phyloP scores from a whole-genome alignment of 2,797 vertebrate species.

The Dendrocincla fuliginosa region DNA sequence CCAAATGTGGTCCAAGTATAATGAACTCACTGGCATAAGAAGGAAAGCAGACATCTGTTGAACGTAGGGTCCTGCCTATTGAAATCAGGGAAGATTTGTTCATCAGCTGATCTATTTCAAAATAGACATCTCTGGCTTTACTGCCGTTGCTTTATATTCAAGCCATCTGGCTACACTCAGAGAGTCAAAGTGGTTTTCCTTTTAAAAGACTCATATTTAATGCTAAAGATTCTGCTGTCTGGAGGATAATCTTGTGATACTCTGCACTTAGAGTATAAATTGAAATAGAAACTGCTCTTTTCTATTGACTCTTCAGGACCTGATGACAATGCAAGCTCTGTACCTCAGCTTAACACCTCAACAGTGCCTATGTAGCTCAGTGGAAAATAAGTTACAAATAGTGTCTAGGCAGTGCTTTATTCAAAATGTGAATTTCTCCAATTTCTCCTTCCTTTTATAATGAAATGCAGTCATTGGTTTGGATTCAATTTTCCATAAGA shows the following conservation, averaged over 20 bases:
- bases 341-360: neutral
- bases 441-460: neutral
- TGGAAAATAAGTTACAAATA: neutral
- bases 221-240: neutral
- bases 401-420: neutral
- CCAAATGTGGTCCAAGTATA: neutral
- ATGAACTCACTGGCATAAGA: neutral
- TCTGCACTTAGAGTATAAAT: neutral
- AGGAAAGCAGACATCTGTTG: neutral
- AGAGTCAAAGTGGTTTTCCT: neutral
- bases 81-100: neutral
- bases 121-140: neutral
- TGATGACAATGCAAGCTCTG: neutral
- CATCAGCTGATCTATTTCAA: neutral
- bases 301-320: neutral
- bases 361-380: neutral
- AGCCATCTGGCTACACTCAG: neutral
- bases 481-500: neutral
- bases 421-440: neutral
- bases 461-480: neutral
- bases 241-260: neutral
- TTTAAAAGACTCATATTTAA: neutral
- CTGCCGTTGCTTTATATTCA: neutral
- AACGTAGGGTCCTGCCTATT: neutral
- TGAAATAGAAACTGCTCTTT: constrained; percentile 30